Percentiles rank a stretch among this genome's conserved stretches.
phyloP scores from a whole-genome alignment of 2,797 vertebrate species.

The Danio aesculapii region DNA sequence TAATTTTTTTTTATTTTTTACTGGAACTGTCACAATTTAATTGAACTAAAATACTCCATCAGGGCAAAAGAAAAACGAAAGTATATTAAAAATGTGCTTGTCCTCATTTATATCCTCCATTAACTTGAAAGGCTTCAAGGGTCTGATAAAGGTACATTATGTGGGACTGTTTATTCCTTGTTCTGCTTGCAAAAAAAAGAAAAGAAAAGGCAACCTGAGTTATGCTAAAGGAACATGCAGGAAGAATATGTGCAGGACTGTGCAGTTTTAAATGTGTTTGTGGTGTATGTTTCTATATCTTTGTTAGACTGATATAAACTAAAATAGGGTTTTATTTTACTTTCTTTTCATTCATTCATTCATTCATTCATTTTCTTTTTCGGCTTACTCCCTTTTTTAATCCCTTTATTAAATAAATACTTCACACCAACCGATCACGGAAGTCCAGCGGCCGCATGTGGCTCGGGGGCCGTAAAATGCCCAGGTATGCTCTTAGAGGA shows the following conservation, averaged over 20 bases:
- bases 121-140: conserved; percentile 38
- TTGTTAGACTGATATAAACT: background rate
- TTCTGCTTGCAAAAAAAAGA: background rate
- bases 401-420: no score
- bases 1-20: conserved; percentile 9
- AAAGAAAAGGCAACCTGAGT: background rate
- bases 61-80: conserved; percentile 49
- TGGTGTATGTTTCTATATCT: background rate
- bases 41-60: conserved; percentile 52
- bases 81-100: conserved; percentile 53
- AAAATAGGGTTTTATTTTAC: background rate
- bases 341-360: no score
- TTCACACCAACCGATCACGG: no score
- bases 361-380: no score
- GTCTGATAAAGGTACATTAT: conserved; percentile 26
- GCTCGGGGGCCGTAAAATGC: no score
- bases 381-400: no score
- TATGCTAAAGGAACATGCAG: background rate
- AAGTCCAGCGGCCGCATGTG: no score
- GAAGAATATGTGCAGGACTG: background rate
- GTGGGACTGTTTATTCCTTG: background rate
- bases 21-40: conserved; percentile 52
- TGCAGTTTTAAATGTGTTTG: background rate
- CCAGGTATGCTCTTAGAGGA: no score
- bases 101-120: conserved; percentile 54